Evolutionary conservation across 2,888 invertebrate species (phyloP).

Genomic region (Eupithecia pulchellata): DNA sequence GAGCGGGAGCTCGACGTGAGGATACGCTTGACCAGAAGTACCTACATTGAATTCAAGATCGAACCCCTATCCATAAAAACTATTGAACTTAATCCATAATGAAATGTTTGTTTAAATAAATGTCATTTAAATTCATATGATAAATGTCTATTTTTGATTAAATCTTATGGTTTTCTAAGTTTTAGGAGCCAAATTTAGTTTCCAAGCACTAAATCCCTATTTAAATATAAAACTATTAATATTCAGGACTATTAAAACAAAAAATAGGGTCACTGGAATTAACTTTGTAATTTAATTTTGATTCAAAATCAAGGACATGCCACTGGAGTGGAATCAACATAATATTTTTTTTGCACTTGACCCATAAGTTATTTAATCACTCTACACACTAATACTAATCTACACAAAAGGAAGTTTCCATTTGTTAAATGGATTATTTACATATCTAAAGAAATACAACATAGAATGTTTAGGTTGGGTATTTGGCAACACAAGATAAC

Average conservation of each 20-base stretch:
- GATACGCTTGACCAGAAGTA: conserved; percentile 53
- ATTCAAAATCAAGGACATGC: too few species aligned
- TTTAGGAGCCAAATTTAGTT: too few species aligned
- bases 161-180: too few species aligned
- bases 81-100: conserved; percentile 70
- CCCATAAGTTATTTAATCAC: neutral
- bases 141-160: conserved; percentile 9
- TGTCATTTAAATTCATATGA: neutral
- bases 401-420: neutral
- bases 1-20: conserved; percentile 56
- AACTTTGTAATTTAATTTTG: too few species aligned
- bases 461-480: neutral
- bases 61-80: conserved; percentile 75
- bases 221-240: too few species aligned
- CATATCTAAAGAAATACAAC: neutral
- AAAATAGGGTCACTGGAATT: too few species aligned
- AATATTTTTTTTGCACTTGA: too few species aligned
- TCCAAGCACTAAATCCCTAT: too few species aligned
- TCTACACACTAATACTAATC: neutral
- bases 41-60: conserved; percentile 63
- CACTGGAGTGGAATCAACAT: too few species aligned
- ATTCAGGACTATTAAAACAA: too few species aligned
- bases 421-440: neutral
- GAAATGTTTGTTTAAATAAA: neutral
- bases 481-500: neutral